phyloP scores from a whole-genome alignment of 64 coral and sea anemone genomes.

The Trachythela sp. region DNA sequence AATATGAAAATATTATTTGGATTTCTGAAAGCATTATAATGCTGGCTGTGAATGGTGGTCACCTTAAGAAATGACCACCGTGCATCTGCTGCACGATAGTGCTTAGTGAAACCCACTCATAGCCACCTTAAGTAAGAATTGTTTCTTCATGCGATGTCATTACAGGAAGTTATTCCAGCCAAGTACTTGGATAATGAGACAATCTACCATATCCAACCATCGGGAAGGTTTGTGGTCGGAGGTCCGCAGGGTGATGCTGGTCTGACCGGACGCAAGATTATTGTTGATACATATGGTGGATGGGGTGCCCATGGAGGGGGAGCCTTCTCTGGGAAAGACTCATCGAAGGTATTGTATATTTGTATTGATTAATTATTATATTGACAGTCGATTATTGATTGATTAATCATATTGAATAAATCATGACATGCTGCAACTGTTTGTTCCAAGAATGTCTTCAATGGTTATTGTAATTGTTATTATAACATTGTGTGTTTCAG shows the following conservation, averaged over 20 bases:
- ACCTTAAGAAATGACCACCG: too few species aligned
- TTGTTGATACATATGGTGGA: slow-evolving; percentile 97
- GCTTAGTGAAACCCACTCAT: too few species aligned
- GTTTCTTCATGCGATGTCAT: background rate
- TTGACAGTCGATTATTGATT: too few species aligned
- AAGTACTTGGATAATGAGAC: slow-evolving; percentile 83
- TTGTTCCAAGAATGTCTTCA: too few species aligned
- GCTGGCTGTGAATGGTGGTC: too few species aligned
- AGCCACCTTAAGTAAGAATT: background rate
- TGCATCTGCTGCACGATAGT: too few species aligned
- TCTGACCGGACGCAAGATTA: slow-evolving; percentile 97
- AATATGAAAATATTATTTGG: too few species aligned
- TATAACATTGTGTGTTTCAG: slow-evolving; percentile 39
- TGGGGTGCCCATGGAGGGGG: slow-evolving; percentile 98
- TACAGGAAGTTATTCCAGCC: slow-evolving; percentile 72
- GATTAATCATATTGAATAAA: too few species aligned
- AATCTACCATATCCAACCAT: slow-evolving; percentile 87
- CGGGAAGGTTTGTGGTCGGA: slow-evolving; percentile 89
- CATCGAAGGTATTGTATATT: slow-evolving; percentile 72
- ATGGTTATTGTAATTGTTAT: too few species aligned
- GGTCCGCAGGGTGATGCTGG: slow-evolving; percentile 96
- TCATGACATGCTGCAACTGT: too few species aligned
- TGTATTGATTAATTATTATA: too few species aligned
- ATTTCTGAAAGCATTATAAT: too few species aligned
- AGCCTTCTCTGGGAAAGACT: slow-evolving; percentile 98